Evolutionary conservation across 2,113 vertebrate genomes (phyloP), one percentile per base, ranked within the genome.

Genomic region (Acrocephalus arundinaceus): DNA sequence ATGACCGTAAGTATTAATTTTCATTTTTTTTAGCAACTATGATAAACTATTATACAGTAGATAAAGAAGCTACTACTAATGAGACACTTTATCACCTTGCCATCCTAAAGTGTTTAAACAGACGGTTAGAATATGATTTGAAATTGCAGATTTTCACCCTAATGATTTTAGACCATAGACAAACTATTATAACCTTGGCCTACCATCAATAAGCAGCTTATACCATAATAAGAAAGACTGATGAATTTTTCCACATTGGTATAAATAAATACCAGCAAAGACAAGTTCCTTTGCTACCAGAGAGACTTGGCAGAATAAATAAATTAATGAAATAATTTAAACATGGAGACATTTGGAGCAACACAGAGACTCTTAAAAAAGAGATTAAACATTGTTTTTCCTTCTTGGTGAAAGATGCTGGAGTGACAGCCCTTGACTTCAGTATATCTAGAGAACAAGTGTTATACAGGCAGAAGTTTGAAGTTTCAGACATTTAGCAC

Each of bases 261-360:
- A 72, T 90, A 95, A 54, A 58, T 72, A 92, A 89, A 84, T 72
- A 86, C 18, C 57, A 87, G 65, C 5, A 15, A 91, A 96, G 83
- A 93, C 79, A 84, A 88, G 85, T 37, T 81, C 88, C 76, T 49
- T 61, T 72, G 45, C 72, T 72, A 87, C 73, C 4, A 5, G 65
- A 45, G 76, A 72, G 68, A 68, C 66, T 58, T 55, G 70, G 65
- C 65, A 72, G 86, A 90, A 90, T 61, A 96, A 96, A 96, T 94
- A 96, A 78, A 90, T 89, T 90, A 95, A 95, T 94, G 87, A 87
- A 96, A 95, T 92, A 90, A 96, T 96, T 96, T 92, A 95, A 96
- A 93, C 88, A 72, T 24, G 0, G 19, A 87, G 92, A 94, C 21
- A 5, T 87, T 95, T 90, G 83, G 88, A 87, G 55, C 83, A 83